Evolutionary conservation across 2,113 vertebrate species (phyloP).

Genomic region (Serilophus lunatus): DNA sequence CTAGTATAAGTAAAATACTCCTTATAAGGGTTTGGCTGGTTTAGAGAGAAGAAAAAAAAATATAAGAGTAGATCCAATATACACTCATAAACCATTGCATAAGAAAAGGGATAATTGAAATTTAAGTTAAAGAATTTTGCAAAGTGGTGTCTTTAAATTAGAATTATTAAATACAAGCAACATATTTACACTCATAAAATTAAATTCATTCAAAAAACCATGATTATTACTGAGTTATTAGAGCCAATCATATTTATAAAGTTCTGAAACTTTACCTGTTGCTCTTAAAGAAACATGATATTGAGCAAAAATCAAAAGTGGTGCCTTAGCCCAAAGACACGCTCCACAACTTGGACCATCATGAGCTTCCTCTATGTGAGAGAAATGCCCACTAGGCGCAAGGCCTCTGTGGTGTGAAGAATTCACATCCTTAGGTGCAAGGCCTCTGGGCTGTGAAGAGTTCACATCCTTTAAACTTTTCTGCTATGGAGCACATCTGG

Average conservation of each 20-base stretch:
- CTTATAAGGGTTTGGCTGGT: constrained; percentile 43
- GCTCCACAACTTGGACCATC: neutral
- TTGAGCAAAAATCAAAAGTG: neutral
- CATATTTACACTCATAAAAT: constrained; percentile 5
- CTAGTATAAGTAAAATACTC: constrained; percentile 46
- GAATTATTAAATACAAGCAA: constrained; percentile 26
- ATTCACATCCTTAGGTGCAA: accelerated
- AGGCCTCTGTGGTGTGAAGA: neutral
- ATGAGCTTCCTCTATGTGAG: neutral
- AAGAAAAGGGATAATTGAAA: constrained; percentile 22
- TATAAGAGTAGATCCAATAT: neutral
- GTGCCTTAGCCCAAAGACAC: neutral
- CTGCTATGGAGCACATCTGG: neutral
- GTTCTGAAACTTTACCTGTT: neutral
- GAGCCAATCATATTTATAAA: neutral
- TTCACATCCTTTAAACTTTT: neutral
- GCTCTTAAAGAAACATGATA: neutral
- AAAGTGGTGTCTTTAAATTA: constrained; percentile 15
- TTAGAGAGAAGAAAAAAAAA: constrained; percentile 3
- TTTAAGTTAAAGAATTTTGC: constrained; percentile 37
- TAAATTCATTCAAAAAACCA: neutral
- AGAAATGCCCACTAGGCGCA: neutral
- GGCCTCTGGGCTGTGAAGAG: neutral
- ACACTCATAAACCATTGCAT: constrained; percentile 27
- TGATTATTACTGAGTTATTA: neutral